These are phyloP conservation scores for Seladonia tumulorum DNA, from an alignment of 2,888 invertebrate species.

Conservation along the genomic window DNA sequence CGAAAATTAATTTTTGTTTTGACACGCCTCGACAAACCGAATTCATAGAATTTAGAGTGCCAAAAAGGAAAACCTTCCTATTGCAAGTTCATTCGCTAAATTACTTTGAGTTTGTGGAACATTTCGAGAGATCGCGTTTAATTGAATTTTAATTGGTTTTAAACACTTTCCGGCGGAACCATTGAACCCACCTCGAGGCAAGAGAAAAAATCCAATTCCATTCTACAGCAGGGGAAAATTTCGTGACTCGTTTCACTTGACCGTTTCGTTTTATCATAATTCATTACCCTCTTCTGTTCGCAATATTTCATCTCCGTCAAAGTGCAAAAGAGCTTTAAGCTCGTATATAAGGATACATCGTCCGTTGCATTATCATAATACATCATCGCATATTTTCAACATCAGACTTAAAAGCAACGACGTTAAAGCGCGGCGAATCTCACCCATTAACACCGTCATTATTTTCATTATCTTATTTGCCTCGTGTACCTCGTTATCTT, in stretches of 20 bases:
- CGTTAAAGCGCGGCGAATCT: neutral
- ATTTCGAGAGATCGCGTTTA: neutral
- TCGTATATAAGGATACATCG: conserved; percentile 1
- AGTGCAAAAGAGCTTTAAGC: neutral
- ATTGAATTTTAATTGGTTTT: neutral
- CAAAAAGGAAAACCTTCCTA: neutral
- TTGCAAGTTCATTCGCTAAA: neutral
- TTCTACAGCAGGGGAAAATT: neutral
- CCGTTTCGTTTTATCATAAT: neutral
- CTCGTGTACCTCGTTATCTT: neutral
- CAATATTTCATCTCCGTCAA: conserved; percentile 4
- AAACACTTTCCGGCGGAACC: neutral
- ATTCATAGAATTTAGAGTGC: neutral
- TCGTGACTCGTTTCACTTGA: neutral
- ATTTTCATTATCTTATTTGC: neutral
- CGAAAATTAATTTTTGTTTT: neutral
- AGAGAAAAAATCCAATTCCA: neutral
- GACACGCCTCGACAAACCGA: neutral
- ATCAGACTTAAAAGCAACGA: neutral
- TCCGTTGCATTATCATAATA: neutral
- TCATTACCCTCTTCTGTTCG: neutral
- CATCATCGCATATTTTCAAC: neutral
- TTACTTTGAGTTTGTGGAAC: neutral
- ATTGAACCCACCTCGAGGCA: neutral
- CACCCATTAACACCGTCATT: neutral